phyloP scores from a whole-genome alignment of 2,113 vertebrate species.

The Chamaetylas fuelleborni region DNA sequence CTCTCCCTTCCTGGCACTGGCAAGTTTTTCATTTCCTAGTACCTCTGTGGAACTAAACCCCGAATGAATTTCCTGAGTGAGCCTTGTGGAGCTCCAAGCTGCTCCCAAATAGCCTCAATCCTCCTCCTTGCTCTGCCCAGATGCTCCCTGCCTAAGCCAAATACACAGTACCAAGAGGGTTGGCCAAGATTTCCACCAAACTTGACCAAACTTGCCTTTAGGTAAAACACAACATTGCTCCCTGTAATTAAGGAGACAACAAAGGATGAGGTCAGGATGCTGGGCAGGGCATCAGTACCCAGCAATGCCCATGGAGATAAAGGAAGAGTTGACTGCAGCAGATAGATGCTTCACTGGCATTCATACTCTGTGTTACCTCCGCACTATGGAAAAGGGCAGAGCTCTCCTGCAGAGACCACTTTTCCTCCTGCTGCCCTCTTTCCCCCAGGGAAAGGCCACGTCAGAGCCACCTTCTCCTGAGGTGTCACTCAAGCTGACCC shows the following conservation, averaged over 20 bases:
- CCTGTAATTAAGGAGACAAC: background rate
- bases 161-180: rapidly evolving
- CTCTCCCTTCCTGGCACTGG: background rate
- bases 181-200: background rate
- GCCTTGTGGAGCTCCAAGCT: background rate
- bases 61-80: background rate
- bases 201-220: rapidly evolving
- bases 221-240: background rate
- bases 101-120: background rate
- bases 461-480: background rate
- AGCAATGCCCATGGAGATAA: background rate
- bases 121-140: background rate
- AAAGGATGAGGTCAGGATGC: rapidly evolving
- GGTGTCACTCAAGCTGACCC: background rate
- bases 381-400: background rate
- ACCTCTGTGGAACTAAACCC: background rate
- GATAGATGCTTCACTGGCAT: background rate
- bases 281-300: background rate
- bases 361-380: background rate
- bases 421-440: background rate
- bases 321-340: background rate
- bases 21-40: background rate
- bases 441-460: background rate
- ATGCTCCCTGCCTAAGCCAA: background rate
- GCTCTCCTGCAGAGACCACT: background rate